phyloP scores from a whole-genome alignment of 2,797 vertebrate genomes.

The Scleropages formosus region DNA sequence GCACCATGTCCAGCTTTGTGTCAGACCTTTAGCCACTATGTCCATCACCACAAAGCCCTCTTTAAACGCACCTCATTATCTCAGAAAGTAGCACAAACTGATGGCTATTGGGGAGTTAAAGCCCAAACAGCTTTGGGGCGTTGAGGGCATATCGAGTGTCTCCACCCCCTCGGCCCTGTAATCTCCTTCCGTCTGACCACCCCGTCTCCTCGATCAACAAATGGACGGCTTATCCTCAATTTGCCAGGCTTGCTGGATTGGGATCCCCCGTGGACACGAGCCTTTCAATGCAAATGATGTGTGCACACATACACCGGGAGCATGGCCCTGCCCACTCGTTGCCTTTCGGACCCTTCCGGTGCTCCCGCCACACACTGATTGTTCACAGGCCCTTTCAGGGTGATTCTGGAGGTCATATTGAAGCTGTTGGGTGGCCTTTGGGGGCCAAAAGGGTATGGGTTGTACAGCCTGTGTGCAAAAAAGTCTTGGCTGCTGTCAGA shows the following conservation, averaged over 20 bases:
- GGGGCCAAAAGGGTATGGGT: background rate
- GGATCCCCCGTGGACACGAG: constrained; percentile 7
- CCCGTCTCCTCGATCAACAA: constrained; percentile 42
- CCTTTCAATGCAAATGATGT: constrained; percentile 42
- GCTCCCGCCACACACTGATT: background rate
- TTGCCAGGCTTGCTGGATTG: constrained; percentile 4
- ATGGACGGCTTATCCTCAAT: constrained; percentile 44
- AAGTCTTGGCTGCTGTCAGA: background rate
- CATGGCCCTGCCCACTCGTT: constrained; percentile 1
- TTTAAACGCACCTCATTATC: constrained; percentile 22
- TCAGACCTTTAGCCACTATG: background rate
- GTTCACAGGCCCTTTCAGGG: background rate
- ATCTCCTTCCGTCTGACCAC: constrained; percentile 10
- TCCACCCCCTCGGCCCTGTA: background rate
- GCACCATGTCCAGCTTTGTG: background rate
- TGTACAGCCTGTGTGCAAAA: constrained; percentile 4
- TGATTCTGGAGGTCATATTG: background rate
- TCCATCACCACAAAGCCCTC: background rate
- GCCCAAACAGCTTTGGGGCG: background rate
- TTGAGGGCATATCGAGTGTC: background rate
- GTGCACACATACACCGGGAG: constrained; percentile 38
- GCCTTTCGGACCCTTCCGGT: background rate
- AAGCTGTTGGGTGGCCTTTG: background rate
- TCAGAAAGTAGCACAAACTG: constrained; percentile 18
- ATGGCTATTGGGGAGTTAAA: constrained; percentile 23